Evolutionary conservation across 2,888 invertebrate species (phyloP).

Genomic region (Apodemia zela): DNA sequence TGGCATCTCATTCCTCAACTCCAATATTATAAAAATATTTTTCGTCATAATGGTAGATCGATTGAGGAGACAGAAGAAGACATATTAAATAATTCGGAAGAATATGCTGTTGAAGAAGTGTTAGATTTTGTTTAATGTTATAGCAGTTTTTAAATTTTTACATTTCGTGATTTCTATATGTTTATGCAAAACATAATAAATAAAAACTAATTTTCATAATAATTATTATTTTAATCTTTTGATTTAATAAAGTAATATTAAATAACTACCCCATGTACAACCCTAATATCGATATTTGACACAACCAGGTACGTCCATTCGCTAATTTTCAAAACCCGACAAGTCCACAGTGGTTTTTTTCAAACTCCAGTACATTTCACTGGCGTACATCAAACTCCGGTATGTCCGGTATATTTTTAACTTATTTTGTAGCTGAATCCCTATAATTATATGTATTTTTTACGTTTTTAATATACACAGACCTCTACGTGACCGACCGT

Average conservation of each 20-base stretch:
- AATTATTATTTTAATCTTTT: neutral
- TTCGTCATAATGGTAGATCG: slow-evolving; percentile 1
- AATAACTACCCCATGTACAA: neutral
- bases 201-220: neutral
- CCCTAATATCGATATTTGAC: too few species aligned
- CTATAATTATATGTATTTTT: too few species aligned
- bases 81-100: too few species aligned
- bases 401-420: too few species aligned
- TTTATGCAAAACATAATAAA: neutral
- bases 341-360: too few species aligned
- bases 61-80: neutral
- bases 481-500: too few species aligned
- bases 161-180: neutral
- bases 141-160: neutral
- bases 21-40: neutral
- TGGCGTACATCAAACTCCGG: too few species aligned
- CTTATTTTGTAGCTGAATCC: too few species aligned
- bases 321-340: too few species aligned
- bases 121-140: neutral
- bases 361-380: too few species aligned
- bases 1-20: slow-evolving; percentile 6
- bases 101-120: neutral
- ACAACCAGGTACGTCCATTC: too few species aligned
- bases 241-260: neutral
- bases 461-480: too few species aligned